A percentile compares a stretch with the other conserved stretches of the same genome.
Evolutionary conservation across 2,888 invertebrate species (phyloP).

Genomic region (Clostera curtula): DNA sequence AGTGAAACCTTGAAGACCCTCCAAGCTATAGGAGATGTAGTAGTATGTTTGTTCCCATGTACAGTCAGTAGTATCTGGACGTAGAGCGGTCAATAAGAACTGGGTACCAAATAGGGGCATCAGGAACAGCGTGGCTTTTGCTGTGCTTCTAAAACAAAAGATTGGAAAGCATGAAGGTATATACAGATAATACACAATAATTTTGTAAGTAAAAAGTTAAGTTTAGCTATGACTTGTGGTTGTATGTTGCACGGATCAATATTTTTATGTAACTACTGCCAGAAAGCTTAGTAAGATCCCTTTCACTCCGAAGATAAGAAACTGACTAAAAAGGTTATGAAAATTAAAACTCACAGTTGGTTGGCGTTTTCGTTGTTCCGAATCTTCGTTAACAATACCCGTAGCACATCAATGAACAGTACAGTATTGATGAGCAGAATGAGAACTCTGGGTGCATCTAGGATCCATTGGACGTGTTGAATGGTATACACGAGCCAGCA

Average conservation of each 20-base stretch:
- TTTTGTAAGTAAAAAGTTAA: too few species aligned
- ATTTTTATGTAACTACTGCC: too few species aligned
- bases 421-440: constrained; percentile 74
- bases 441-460: constrained; percentile 75
- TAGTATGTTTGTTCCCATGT: constrained; percentile 73
- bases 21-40: constrained; percentile 73
- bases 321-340: not conserved
- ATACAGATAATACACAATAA: constrained; percentile 1
- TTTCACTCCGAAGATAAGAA: too few species aligned
- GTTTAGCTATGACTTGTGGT: too few species aligned
- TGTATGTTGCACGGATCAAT: too few species aligned
- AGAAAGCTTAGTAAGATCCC: too few species aligned
- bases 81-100: constrained; percentile 76
- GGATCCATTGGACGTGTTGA: constrained; percentile 74
- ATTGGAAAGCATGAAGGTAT: not conserved
- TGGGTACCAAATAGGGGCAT: constrained; percentile 82
- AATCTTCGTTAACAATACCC: constrained; percentile 78
- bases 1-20: constrained; percentile 76
- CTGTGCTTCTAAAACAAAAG: constrained; percentile 64
- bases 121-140: constrained; percentile 79
- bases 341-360: constrained; percentile 47
- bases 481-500: constrained; percentile 78
- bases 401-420: constrained; percentile 77
- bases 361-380: constrained; percentile 67
- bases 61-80: constrained; percentile 68